Conservation (phyloP, 2,888 invertebrate species). For the Eupithecia inturbata region DNA sequence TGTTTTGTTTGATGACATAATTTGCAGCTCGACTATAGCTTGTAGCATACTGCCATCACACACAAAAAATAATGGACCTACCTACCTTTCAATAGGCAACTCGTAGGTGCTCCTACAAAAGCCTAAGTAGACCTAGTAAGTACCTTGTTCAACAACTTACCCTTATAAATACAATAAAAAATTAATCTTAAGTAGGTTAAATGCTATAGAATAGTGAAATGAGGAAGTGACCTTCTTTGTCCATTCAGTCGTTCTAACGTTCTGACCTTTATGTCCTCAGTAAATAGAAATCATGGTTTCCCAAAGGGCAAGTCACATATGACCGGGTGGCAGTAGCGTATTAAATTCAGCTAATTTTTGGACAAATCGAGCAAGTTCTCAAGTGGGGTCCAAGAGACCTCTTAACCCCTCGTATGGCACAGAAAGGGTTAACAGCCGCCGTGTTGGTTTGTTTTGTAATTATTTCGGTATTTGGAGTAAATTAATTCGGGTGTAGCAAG, state of each 20-base stretch:
- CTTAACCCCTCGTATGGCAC: constrained; percentile 50
- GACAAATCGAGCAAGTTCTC: constrained; percentile 68
- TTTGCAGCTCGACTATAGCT: too few species aligned
- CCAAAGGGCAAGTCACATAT: constrained; percentile 59
- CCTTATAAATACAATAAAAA: not conserved
- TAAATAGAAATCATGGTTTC: constrained; percentile 47
- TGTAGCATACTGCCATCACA: too few species aligned
- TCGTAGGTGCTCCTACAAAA: not conserved
- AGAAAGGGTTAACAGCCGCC: constrained; percentile 59
- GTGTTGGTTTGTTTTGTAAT: constrained; percentile 53
- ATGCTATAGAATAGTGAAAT: not conserved
- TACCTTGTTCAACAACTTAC: not conserved
- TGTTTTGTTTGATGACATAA: too few species aligned
- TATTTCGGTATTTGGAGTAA: constrained; percentile 32
- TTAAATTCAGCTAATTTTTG: constrained; percentile 71
- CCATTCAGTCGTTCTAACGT: too few species aligned
- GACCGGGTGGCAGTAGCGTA: constrained; percentile 56
- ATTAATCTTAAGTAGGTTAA: not conserved
- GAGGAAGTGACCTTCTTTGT: not conserved
- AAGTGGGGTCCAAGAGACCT: constrained; percentile 62
- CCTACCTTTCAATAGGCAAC: too few species aligned
- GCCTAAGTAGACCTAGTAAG: not conserved
- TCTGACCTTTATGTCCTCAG: constrained; percentile 2
- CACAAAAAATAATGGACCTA: too few species aligned
- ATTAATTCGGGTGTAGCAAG: constrained; percentile 25